Evolutionary conservation across 2,888 invertebrate species (phyloP).

Genomic region (Cephus runcator): DNA sequence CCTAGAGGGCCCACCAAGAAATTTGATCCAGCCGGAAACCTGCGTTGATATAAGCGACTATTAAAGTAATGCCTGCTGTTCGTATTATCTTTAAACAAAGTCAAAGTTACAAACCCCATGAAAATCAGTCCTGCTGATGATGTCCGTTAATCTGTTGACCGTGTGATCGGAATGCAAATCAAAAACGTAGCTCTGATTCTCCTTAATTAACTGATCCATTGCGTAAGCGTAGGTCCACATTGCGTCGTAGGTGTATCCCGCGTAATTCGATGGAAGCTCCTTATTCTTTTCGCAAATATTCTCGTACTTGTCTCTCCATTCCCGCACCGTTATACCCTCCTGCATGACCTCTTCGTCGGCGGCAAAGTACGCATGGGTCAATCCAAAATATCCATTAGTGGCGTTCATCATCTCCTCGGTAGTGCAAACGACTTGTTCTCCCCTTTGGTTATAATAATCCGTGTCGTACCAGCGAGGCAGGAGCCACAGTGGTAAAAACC

Average conservation of each 20-base stretch:
- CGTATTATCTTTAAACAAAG: fast-evolving
- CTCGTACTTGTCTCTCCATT: constrained; percentile 71
- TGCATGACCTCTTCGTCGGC: constrained; percentile 72
- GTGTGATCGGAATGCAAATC: constrained; percentile 69
- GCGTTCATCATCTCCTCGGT: constrained; percentile 74
- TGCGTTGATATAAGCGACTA: constrained; percentile 21
- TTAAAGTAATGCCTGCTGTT: not conserved
- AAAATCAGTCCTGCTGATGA: constrained; percentile 76
- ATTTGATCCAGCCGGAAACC: constrained; percentile 76
- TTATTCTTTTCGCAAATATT: constrained; percentile 37
- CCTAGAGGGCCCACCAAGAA: constrained; percentile 76
- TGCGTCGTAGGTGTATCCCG: constrained; percentile 83
- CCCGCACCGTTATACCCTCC: constrained; percentile 72
- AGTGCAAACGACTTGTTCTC: constrained; percentile 71
- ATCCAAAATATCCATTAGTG: constrained; percentile 77
- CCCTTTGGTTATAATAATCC: constrained; percentile 64
- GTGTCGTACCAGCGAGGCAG: constrained; percentile 73
- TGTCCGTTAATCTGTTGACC: constrained; percentile 70
- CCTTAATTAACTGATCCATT: constrained; percentile 72
- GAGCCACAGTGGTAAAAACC: constrained; percentile 86
- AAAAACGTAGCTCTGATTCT: constrained; percentile 71
- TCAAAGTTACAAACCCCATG: constrained; percentile 69
- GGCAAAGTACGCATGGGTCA: constrained; percentile 77
- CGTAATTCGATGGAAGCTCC: constrained; percentile 71
- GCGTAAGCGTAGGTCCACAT: constrained; percentile 84